These are phyloP conservation scores for Alfaro cultratus DNA, from an alignment of 2,797 vertebrate species.

Conservation along the genomic window DNA sequence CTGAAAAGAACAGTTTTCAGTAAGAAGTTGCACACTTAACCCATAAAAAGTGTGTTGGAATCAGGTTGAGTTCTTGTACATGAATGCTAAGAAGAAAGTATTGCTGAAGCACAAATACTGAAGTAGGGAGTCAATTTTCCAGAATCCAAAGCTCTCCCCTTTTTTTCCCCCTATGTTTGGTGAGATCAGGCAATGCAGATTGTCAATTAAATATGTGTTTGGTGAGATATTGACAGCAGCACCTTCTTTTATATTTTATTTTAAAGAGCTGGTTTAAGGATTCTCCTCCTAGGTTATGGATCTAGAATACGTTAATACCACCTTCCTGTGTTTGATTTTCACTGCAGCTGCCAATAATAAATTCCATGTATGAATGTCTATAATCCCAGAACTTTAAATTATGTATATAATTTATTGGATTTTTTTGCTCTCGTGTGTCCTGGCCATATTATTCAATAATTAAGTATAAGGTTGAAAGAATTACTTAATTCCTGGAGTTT, in stretches of 20 bases:
- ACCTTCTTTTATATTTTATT: slow-evolving; percentile 56
- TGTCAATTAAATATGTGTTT: slow-evolving; percentile 75
- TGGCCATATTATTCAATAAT: slow-evolving; percentile 73
- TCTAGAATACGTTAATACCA: slow-evolving; percentile 79
- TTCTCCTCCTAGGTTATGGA: slow-evolving; percentile 74
- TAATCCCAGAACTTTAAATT: slow-evolving; percentile 81
- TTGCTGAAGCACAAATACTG: slow-evolving; percentile 54
- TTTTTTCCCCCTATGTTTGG: slow-evolving; percentile 16
- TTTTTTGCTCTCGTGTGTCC: slow-evolving; percentile 64
- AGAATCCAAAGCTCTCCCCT: slow-evolving; percentile 28
- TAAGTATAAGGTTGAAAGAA: slow-evolving; percentile 65
- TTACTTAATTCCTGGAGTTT: slow-evolving; percentile 54
- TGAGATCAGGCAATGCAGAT: slow-evolving; percentile 64
- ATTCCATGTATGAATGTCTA: slow-evolving; percentile 77
- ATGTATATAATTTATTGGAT: slow-evolving; percentile 81
- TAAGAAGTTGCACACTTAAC: slow-evolving; percentile 23
- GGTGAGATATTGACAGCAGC: slow-evolving; percentile 73
- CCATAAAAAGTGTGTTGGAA: slow-evolving; percentile 31
- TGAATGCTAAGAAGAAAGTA: slow-evolving; percentile 62
- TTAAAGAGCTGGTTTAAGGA: slow-evolving; percentile 70
- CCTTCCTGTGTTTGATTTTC: slow-evolving; percentile 75
- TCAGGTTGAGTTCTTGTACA: slow-evolving; percentile 50
- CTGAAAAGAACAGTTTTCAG: slow-evolving; percentile 26
- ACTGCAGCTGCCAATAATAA: slow-evolving; percentile 72
- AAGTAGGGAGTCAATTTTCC: slow-evolving; percentile 54